A percentile compares a stretch with the other conserved stretches of the same genome.
Evolutionary conservation across 1,140 invertebrate species (phyloP).

Genomic region (Pseudobourletiella spinata): DNA sequence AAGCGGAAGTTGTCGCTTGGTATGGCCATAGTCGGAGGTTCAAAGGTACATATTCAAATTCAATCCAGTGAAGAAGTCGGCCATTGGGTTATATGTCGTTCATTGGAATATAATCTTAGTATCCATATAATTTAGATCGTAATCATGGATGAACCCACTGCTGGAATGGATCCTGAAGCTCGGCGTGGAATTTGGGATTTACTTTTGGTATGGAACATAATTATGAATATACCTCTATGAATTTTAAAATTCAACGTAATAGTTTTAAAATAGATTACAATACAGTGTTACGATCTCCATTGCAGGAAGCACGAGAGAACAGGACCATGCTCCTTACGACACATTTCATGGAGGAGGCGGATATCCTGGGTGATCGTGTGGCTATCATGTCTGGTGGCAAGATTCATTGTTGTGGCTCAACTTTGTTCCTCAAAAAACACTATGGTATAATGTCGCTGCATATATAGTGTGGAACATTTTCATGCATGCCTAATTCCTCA

Average conservation of each 20-base stretch:
- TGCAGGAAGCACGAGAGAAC: conserved; percentile 44
- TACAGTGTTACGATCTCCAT: background rate
- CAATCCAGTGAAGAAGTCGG: background rate
- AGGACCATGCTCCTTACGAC: conserved; percentile 87
- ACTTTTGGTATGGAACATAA: conserved; percentile 36
- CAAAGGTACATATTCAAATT: conserved; percentile 37
- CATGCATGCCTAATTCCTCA: background rate
- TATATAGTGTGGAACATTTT: background rate
- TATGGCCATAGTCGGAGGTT: conserved; percentile 63
- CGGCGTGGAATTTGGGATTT: conserved; percentile 50
- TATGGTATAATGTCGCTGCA: conserved; percentile 51
- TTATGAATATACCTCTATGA: too few species aligned
- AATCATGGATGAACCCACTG: conserved; percentile 35
- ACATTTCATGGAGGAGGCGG: conserved; percentile 99
- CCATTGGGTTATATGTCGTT: too few species aligned
- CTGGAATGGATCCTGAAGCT: conserved; percentile 55
- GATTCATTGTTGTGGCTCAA: conserved; percentile 69
- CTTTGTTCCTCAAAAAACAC: conserved; percentile 76
- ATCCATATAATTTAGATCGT: conserved; percentile 26
- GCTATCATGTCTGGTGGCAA: conserved; percentile 71
- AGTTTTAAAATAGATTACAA: background rate
- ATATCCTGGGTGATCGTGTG: conserved; percentile 83
- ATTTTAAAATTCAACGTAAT: too few species aligned
- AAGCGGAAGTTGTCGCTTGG: conserved; percentile 76
- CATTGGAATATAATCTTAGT: too few species aligned